Evolutionary conservation across 2,888 invertebrate species (phyloP), one percentile per base, ranked within the genome.

Genomic region (Netelia inedita): DNA sequence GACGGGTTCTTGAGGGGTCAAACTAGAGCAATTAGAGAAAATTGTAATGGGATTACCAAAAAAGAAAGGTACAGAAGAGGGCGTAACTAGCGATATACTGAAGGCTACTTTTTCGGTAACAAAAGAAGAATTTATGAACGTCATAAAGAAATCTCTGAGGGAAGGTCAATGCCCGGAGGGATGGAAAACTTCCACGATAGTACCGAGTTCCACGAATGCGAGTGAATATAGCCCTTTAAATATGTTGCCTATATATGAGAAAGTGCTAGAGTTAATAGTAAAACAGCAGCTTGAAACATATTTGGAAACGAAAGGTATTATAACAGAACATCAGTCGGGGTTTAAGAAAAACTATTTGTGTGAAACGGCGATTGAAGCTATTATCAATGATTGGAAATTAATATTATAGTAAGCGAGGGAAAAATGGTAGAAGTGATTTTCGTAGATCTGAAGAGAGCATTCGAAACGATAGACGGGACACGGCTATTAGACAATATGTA

Each of bases 381-480:
- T 84, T 23, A 19, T 84, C 9, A 61, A 73, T 28, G 79, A 82
- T 50, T 86, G 86, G 82, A 85, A 83, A 73, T 0, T 61, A 3
- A 41, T 28, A n/a, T n/a, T n/a, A n/a, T n/a, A 0, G 68, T 83
- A 1, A 78, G 73, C 14, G 74, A 84, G 14, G 61, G 79, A 11
- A 79, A 80, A 63, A n/a, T 82, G 3, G 55, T 85, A 14, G 76
- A 82, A 3, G 83, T 78, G 46, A 68, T 85, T 1, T 85, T 85
- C 35, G 68, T 85, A 28, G 85, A 86, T 10, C 61, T 82, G 2
- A 83, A 81, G 43, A 11, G 83, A 68, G 86, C 83, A 14, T 86
- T 85, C 28, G 85, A 85, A 65, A 83, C 83, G 0, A 57, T 85
- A 0, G 65, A 80, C 23, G 63, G 80, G n/a, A n/a, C 72, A 16